Evolutionary conservation across 1,140 invertebrate genomes (phyloP).

Genomic region (Drosophila ambigua): DNA sequence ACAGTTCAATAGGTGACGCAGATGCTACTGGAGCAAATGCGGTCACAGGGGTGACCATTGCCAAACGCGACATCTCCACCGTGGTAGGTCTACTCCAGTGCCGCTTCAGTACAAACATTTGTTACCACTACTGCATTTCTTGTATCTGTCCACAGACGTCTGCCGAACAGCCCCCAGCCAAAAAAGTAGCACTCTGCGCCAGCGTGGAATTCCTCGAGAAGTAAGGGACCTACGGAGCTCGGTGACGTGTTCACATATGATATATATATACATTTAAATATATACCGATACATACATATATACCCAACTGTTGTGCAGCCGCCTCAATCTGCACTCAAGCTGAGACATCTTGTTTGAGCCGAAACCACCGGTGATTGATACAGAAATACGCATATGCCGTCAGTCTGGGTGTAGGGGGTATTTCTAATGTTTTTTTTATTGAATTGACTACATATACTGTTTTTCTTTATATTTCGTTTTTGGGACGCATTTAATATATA

Average conservation of each 20-base stretch:
- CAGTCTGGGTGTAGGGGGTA: not conserved
- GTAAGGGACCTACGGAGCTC: conserved; percentile 11
- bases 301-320: conserved; percentile 5
- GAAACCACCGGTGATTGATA: too few species aligned
- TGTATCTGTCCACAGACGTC: conserved; percentile 19
- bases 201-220: conserved; percentile 47
- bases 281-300: conserved; percentile 17
- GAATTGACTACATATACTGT: conserved; percentile 3
- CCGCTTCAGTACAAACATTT: accelerated
- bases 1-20: conserved; percentile 1
- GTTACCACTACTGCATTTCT: not conserved
- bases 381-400: not conserved
- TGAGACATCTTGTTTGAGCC: not conserved
- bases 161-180: conserved; percentile 57
- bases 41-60: not conserved
- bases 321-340: not conserved
- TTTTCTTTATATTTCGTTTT: conserved; percentile 28
- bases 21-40: not conserved
- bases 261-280: conserved; percentile 39
- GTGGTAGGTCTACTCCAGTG: conserved; percentile 26
- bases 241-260: conserved; percentile 21
- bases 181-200: conserved; percentile 55
- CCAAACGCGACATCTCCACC: conserved; percentile 52
- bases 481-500: conserved; percentile 47
- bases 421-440: conserved; percentile 8